Evolutionary conservation across 2,113 vertebrate species (phyloP), one percentile per base, ranked within the genome.

Genomic region (Peromyscus californicus): DNA sequence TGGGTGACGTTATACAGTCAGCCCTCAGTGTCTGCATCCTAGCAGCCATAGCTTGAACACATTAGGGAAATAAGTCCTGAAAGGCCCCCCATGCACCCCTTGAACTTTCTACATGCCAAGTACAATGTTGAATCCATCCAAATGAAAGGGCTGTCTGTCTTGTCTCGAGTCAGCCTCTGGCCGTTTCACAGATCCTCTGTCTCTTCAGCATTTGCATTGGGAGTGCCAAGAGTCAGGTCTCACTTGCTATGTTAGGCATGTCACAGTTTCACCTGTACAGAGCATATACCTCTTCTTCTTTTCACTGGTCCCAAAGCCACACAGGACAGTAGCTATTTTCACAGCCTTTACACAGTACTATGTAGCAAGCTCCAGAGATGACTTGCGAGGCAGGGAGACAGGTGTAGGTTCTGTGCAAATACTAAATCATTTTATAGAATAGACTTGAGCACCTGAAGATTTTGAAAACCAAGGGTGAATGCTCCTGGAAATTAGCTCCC

Each of bases 141-240:
- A 22, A 69, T 36, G 4, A 67, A 78, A 63, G 72, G 10, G 19
- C 6, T 45, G 12, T 31, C 59, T 45, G 82, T 22, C 31, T 31
- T 13, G 8, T 7, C 36, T 11, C 36, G 36, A 15, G 16, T 24
- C 5, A 11, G 26, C 33, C 5, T 63, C 54, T 48, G 22, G 42
- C 15, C 36, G 45, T 67, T 36, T 57, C 36, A 76, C n/a, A 29
- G 11, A 12, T 29, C 15, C 0, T 17, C n/a, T 0, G 0, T 39
- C 78, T 75, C 63, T 74, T 26, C 29, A 75, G 24, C 16, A 39
- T 19, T 26, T 16, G 16, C 19, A 33, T n/a, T 54, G 5, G 26
- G 21, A 29, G 9, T 31, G 2, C 39, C 39, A 65, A 31, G 39
- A 22, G 36, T 85, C 57, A 85, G 17, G 6, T 54, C 65, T 16